Percentiles rank a stretch among this genome's conserved stretches.
Evolutionary conservation across 1,140 invertebrate genomes (phyloP).

Genomic region (Rhopalosiphum padi): DNA sequence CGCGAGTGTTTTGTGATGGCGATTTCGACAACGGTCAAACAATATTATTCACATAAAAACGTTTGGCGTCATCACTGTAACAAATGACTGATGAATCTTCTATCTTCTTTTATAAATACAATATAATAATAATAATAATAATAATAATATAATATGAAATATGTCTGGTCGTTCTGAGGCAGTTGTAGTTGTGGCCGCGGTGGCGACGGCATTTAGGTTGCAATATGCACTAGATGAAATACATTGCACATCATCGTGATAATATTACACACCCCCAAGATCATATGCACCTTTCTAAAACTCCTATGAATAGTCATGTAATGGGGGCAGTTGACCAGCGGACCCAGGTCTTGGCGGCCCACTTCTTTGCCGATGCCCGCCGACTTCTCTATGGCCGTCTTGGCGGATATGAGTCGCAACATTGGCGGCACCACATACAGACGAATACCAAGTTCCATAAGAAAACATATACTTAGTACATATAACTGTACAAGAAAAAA

Average conservation of each 20-base stretch:
- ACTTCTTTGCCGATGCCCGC: constrained; percentile 76
- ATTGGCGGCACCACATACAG: constrained; percentile 74
- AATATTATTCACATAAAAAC: no score
- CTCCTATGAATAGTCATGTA: constrained; percentile 73
- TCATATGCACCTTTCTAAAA: constrained; percentile 74
- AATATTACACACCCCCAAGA: constrained; percentile 76
- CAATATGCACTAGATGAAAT: constrained; percentile 74
- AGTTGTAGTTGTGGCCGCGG: background rate
- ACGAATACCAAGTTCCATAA: constrained; percentile 73
- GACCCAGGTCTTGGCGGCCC: constrained; percentile 71
- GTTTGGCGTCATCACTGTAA: no score
- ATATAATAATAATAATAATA: no score
- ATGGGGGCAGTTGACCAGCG: constrained; percentile 73
- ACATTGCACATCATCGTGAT: constrained; percentile 74
- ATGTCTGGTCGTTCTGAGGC: background rate
- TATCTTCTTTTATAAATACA: no score
- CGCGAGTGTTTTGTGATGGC: no score
- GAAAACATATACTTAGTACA: constrained; percentile 72
- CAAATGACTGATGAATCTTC: no score
- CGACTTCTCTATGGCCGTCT: constrained; percentile 74
- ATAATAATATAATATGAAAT: no score
- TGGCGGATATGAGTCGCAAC: constrained; percentile 71
- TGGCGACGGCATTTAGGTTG: constrained; percentile 63
- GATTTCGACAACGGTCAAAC: no score
- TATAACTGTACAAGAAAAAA: constrained; percentile 66